These are phyloP conservation scores for Pipistrellus pipistrellus DNA, from an alignment of 2,797 vertebrate genomes.

Conservation along the genomic window DNA sequence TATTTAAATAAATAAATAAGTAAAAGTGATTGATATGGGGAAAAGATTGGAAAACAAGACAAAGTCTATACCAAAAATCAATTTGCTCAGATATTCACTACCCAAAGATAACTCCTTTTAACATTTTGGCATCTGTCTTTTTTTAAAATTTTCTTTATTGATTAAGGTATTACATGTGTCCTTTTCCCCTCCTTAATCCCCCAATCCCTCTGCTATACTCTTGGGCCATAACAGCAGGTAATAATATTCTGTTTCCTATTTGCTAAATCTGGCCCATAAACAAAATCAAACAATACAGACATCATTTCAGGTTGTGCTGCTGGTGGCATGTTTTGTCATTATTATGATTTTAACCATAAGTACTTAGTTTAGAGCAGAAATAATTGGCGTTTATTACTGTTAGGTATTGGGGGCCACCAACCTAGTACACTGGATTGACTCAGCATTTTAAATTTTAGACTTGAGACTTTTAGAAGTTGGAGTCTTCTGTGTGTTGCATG, in stretches of 20 bases:
- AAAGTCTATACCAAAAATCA: not conserved
- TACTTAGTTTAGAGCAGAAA: not conserved
- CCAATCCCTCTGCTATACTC: not conserved
- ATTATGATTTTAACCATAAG: slow-evolving; percentile 7
- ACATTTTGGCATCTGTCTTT: slow-evolving; percentile 26
- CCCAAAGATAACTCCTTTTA: not conserved
- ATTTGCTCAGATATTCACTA: not conserved
- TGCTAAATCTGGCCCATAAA: slow-evolving; percentile 35
- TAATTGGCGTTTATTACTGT: not conserved
- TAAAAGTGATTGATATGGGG: slow-evolving; percentile 1
- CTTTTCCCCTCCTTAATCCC: no score
- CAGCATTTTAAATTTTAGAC: slow-evolving; percentile 15
- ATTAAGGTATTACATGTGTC: no score
- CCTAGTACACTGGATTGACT: not conserved
- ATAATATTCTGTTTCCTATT: not conserved
- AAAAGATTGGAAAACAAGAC: not conserved
- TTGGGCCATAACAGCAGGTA: not conserved
- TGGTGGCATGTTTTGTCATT: slow-evolving; percentile 29
- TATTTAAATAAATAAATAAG: no score
- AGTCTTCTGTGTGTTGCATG: not conserved
- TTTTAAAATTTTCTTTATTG: no score
- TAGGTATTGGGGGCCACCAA: not conserved
- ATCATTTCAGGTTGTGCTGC: slow-evolving; percentile 37
- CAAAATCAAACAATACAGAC: not conserved
- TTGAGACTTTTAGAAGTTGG: slow-evolving; percentile 28